Base-by-base conservation (phyloP, 1,140 invertebrate species). In the Drosophila elegans region DNA sequence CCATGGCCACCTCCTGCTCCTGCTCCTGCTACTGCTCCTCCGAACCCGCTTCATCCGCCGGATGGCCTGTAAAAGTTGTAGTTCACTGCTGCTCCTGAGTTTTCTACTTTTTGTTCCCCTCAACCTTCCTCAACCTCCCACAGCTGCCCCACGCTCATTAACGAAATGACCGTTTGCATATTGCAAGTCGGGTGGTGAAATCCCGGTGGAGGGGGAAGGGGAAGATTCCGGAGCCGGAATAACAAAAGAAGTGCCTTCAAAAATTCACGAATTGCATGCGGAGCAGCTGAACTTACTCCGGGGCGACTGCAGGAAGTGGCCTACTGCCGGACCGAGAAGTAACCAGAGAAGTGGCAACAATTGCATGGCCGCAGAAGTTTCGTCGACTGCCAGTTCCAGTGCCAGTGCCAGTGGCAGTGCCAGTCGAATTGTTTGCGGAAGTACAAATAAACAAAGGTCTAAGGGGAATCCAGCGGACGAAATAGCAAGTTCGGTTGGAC, bases 161-260 rank as follows among this genome's bases (percentile, higher is more conserved):
- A 88, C 89, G 69, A 91, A 91, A 91, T 91, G 89, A 89, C 89
- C 89, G 80, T 84, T 85, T 91, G 89, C 89, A 82, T 89, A 91
- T 89, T 85, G 78, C 68, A 81, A 69, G 67, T 16, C n/a, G 41
- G 45, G 34, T 32, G 29, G 48, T 39, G n/a, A 29, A 45, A 21
- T 12, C 13, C 13, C 1, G 36, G 13, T 1, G 52, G 11, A 45
- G 3, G 66, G 34, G 6, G 3, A 11, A 1, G 38, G 54, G 44
- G 48, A 11, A 10, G 6, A 45, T 21, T 56, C 55, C 49, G 51
- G 38, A 60, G 48, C 62, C 55, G 73, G 66, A 66, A 75, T 61
- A 72, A 77, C 52, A 63, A 79, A 63, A 83, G 75, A 83, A 83
- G 78, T 76, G 82, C 66, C 79, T 86, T 89, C 75, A 86, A 86